Conservation (phyloP, 2,113 vertebrate genomes). For the Archocentrus centrarchus region DNA sequence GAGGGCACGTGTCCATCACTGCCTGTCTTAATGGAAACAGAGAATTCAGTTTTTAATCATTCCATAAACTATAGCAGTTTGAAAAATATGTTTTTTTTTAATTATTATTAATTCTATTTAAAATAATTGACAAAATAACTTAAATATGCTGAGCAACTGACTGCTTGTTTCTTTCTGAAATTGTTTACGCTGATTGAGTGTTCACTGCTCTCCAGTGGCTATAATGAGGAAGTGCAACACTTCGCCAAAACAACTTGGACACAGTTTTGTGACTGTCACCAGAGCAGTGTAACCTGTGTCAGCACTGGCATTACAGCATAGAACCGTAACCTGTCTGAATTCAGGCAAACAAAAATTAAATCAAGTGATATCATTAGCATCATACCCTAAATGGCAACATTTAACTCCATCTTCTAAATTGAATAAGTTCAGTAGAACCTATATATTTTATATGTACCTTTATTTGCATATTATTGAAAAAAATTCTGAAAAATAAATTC, state of each 20-base stretch:
- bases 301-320: not conserved
- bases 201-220: not conserved
- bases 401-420: not conserved
- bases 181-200: not conserved
- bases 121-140: not conserved
- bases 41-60: not conserved
- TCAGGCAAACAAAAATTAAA: not conserved
- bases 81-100: not conserved
- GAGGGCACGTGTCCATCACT: too few species aligned
- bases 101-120: not conserved
- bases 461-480: accelerated
- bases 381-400: not conserved
- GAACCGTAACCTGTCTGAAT: not conserved
- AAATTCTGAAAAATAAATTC: not conserved
- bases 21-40: too few species aligned
- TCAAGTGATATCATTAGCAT: not conserved
- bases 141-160: not conserved
- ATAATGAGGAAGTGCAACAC: not conserved
- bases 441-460: not conserved
- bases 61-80: too few species aligned
- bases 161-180: accelerated
- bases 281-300: not conserved
- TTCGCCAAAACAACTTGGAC: not conserved
- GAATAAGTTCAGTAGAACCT: not conserved
- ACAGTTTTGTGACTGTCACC: not conserved